These are phyloP conservation scores for Diplolepis rosae DNA, from an alignment of 2,888 invertebrate species.

Conservation along the genomic window DNA sequence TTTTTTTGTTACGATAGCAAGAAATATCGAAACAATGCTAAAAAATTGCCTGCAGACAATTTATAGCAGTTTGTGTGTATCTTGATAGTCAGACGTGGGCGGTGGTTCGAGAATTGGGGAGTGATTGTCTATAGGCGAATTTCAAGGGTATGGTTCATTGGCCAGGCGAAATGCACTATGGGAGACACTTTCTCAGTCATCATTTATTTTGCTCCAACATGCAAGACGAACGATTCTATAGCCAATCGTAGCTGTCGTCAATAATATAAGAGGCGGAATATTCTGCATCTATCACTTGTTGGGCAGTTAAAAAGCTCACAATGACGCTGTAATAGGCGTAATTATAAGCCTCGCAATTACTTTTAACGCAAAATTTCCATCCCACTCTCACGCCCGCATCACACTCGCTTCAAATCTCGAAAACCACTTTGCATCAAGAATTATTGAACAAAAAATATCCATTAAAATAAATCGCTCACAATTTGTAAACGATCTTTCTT, in stretches of 20 bases:
- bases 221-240: slow-evolving; percentile 63
- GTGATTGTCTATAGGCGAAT: slow-evolving; percentile 27
- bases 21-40: slow-evolving; percentile 23
- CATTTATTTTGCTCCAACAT: slow-evolving; percentile 61
- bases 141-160: slow-evolving; percentile 30
- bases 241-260: slow-evolving; percentile 52
- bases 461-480: too few species aligned
- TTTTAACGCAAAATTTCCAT: slow-evolving; percentile 54
- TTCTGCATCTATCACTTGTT: slow-evolving; percentile 16
- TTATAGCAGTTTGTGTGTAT: slow-evolving; percentile 18
- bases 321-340: slow-evolving; percentile 59
- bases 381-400: slow-evolving; percentile 39
- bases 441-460: too few species aligned
- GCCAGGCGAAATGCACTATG: slow-evolving; percentile 28
- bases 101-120: slow-evolving; percentile 24
- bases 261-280: neutral
- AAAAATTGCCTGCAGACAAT: slow-evolving; percentile 26
- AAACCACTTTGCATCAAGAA: neutral
- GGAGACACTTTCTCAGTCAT: slow-evolving; percentile 39
- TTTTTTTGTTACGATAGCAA: neutral
- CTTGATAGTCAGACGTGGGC: slow-evolving; percentile 28
- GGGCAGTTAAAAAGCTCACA: slow-evolving; percentile 57
- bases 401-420: neutral
- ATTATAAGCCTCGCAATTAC: slow-evolving; percentile 57
- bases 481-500: too few species aligned